Conservation (phyloP, 2,113 vertebrate species). For the Plecotus auritus region DNA sequence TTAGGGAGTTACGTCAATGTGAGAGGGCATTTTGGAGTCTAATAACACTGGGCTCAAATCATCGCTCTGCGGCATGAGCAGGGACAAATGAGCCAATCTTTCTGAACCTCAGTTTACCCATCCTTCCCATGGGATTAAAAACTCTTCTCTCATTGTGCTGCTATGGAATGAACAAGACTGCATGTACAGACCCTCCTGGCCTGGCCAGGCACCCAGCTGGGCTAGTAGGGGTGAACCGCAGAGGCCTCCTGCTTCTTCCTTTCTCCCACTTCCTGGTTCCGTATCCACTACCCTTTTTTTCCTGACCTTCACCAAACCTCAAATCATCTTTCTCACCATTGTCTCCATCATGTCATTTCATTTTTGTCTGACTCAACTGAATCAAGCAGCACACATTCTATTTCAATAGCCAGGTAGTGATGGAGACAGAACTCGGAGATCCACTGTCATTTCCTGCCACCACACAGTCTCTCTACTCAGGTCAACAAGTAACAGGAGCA, state of each 20-base stretch:
- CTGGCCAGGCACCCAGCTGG: neutral
- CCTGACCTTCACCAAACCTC: neutral
- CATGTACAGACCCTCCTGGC: neutral
- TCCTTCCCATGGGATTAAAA: neutral
- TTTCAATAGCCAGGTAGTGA: neutral
- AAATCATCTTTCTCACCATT: too few relatives aligned
- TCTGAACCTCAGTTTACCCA: neutral
- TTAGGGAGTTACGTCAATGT: neutral
- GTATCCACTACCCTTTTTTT: neutral
- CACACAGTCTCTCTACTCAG: rapidly evolving
- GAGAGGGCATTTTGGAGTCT: neutral
- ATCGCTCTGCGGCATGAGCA: neutral
- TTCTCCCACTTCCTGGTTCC: neutral
- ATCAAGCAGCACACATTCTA: neutral
- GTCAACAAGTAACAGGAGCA: neutral
- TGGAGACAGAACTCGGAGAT: neutral
- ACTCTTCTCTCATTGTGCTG: neutral
- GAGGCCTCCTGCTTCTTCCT: neutral
- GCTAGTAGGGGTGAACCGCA: neutral
- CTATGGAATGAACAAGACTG: neutral
- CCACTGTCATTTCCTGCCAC: too few relatives aligned
- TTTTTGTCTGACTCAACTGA: neutral
- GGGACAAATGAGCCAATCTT: neutral
- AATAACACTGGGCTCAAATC: neutral
- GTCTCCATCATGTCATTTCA: neutral